Evolutionary conservation across 1,140 invertebrate genomes (phyloP).

Genomic region (Zaprionus ghesquierei): DNA sequence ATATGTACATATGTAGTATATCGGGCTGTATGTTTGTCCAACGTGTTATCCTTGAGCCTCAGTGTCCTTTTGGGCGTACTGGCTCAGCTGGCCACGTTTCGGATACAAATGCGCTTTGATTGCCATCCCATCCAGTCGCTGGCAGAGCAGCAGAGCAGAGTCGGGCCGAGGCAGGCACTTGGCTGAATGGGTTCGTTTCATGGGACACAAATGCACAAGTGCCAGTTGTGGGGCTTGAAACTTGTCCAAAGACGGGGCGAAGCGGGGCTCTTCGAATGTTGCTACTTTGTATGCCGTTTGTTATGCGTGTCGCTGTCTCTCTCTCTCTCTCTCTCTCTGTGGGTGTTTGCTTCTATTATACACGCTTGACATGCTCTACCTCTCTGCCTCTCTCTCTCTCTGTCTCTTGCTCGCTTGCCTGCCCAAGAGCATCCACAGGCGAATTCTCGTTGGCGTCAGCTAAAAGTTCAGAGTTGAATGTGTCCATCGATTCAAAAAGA

Average conservation of each 20-base stretch:
- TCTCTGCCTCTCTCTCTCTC: background rate
- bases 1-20: background rate
- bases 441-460: conserved; percentile 55
- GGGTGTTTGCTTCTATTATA: conserved; percentile 48
- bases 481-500: conserved; percentile 52
- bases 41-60: conserved; percentile 53
- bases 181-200: conserved; percentile 53
- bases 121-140: conserved; percentile 50
- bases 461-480: conserved; percentile 73
- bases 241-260: background rate
- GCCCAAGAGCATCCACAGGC: conserved; percentile 2
- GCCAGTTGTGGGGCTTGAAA: conserved; percentile 22
- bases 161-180: conserved; percentile 30
- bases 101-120: conserved; percentile 66
- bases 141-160: background rate
- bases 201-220: conserved; percentile 42
- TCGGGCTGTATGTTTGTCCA: conserved; percentile 38
- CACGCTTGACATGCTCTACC: conserved; percentile 58
- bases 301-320: conserved; percentile 23
- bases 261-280: conserved; percentile 2
- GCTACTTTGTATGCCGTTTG: conserved; percentile 59
- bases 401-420: conserved; percentile 1
- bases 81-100: conserved; percentile 16
- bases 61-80: conserved; percentile 48
- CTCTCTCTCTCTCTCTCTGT: conserved; percentile 4